These are phyloP conservation scores for Beris morrisii DNA, from an alignment of 2,888 invertebrate genomes.

Conservation along the genomic window DNA sequence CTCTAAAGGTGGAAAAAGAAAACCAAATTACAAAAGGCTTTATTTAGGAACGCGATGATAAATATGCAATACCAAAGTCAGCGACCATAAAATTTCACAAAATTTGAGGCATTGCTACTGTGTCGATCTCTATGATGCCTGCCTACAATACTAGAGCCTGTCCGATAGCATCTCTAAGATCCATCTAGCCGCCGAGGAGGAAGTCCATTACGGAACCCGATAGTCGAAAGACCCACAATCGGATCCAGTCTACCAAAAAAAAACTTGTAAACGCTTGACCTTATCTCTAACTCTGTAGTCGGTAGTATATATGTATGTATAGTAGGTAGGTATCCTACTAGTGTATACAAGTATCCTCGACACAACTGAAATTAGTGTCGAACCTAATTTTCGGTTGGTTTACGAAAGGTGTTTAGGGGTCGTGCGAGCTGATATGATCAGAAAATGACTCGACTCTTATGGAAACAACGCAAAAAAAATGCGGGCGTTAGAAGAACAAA, in stretches of 20 bases:
- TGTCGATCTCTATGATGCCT: no score
- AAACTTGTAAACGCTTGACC: no score
- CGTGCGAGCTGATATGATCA: conserved; percentile 10
- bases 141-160: no score
- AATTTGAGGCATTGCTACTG: conserved; percentile 1
- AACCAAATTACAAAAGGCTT: conserved; percentile 18
- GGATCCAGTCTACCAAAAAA: no score
- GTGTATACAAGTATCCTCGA: conserved; percentile 1
- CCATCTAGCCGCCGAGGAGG: no score
- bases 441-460: conserved; percentile 1
- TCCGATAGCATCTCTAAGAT: no score
- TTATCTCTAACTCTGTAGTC: no score
- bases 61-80: conserved; percentile 20
- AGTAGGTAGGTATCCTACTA: no score
- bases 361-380: conserved; percentile 26
- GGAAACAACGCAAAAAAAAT: conserved; percentile 20
- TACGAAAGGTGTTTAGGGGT: conserved; percentile 29
- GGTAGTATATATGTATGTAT: no score
- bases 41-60: conserved; percentile 18
- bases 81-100: conserved; percentile 22
- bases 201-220: no score
- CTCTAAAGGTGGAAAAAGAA: no score
- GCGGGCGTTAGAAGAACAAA: conserved; percentile 30
- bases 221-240: no score
- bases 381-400: conserved; percentile 26